Conservation (phyloP, 2,888 invertebrate genomes). For the Lomographa bimaculata region DNA sequence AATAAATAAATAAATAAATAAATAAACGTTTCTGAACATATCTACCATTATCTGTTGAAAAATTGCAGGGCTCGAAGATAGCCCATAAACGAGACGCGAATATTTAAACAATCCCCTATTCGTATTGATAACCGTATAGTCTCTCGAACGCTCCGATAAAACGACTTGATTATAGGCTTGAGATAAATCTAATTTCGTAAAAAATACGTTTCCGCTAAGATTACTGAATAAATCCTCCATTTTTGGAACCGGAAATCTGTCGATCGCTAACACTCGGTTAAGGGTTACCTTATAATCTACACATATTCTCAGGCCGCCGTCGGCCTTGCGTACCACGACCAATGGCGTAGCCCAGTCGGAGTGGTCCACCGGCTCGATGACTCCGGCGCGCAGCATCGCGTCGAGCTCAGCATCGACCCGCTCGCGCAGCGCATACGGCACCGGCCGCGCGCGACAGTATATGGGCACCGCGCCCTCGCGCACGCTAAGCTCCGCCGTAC, state of each 20-base stretch:
- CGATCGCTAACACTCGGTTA: slow-evolving; percentile 25
- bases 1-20: no score
- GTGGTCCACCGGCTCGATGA: slow-evolving; percentile 9
- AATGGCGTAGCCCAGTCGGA: slow-evolving; percentile 20
- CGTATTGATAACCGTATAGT: slow-evolving; percentile 1
- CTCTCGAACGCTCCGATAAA: slow-evolving; percentile 19
- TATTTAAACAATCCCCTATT: slow-evolving; percentile 1
- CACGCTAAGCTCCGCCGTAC: slow-evolving; percentile 23
- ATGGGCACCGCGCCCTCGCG: slow-evolving; percentile 32
- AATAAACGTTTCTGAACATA: slow-evolving; percentile 3
- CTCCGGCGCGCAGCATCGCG: slow-evolving; percentile 10
- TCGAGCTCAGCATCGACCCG: slow-evolving; percentile 22
- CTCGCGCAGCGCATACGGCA: slow-evolving; percentile 27
- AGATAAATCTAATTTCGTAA: slow-evolving; percentile 31
- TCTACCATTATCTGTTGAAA: slow-evolving; percentile 10
- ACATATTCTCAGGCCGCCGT: slow-evolving; percentile 5
- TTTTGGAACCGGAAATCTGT: slow-evolving; percentile 31
- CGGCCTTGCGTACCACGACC: slow-evolving; percentile 12
- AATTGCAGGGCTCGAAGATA: neutral
- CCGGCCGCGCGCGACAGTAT: slow-evolving; percentile 31
- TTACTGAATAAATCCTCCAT: slow-evolving; percentile 26
- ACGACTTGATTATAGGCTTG: slow-evolving; percentile 29
- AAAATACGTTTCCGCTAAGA: slow-evolving; percentile 21
- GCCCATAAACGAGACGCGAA: neutral
- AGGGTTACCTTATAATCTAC: slow-evolving; percentile 11